phyloP scores from a whole-genome alignment of 2,113 vertebrate species.

The Oenanthe oenanthe region DNA sequence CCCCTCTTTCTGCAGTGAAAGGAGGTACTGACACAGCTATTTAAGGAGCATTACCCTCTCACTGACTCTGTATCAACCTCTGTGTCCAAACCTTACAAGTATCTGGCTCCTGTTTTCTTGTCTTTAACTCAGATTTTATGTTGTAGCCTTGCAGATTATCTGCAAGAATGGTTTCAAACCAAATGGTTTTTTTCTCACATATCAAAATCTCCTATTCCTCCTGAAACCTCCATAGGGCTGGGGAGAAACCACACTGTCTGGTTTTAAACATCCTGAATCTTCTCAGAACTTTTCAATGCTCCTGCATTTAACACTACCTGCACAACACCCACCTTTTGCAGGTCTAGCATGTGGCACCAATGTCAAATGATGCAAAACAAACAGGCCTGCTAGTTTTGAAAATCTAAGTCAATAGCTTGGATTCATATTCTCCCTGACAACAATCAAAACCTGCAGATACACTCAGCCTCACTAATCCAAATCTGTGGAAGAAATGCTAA shows the following conservation, averaged over 20 bases:
- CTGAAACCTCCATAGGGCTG: background rate
- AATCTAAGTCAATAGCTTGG: background rate
- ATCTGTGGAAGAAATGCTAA: background rate
- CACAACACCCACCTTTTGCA: background rate
- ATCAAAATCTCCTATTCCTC: background rate
- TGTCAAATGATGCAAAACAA: fast-evolving
- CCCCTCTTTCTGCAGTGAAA: background rate
- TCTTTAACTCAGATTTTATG: background rate
- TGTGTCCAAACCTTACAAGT: background rate
- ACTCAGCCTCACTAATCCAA: background rate
- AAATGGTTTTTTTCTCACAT: background rate
- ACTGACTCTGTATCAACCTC: background rate
- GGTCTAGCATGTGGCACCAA: background rate
- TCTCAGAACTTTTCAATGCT: background rate
- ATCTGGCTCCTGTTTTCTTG: background rate
- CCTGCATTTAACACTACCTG: background rate
- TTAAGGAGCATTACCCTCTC: background rate
- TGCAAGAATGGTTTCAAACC: background rate
- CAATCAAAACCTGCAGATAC: background rate
- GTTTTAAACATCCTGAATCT: background rate
- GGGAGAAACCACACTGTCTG: background rate
- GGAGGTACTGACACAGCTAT: background rate
- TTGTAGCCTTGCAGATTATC: background rate
- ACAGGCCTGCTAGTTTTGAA: background rate
- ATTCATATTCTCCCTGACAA: background rate